Evolutionary conservation across 2,888 invertebrate genomes (phyloP), one percentile per base, ranked within the genome.

Genomic region (Atethmia centrago): DNA sequence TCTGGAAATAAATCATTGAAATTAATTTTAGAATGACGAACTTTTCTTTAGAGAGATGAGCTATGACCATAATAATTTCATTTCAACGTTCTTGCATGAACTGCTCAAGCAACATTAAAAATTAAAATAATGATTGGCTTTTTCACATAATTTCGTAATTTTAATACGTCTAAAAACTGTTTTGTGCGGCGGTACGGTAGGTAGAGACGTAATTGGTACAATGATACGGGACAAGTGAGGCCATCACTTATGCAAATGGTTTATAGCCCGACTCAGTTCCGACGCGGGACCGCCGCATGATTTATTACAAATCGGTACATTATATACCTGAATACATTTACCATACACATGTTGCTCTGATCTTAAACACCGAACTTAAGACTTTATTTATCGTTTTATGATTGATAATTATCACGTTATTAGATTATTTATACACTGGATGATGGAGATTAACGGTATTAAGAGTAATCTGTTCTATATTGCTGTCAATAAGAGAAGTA

Each of bases 211-310:
- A 91, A 91, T 92, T 90, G 91, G 88, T 83, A 88, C 85, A 83
- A 82, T 84, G 87, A 87, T 89, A 87, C 77, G 86, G 84, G 87
- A 88, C 86, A 90, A 90, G 91, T 88, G 81, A 78, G 86, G 85
- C 89, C 88, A 90, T 91, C 90, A 87, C 86, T 90, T 92, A 93
- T 93, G 93, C 92, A 91, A 92, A 93, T 93, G 90, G 71, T 92
- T 93, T 92, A 92, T 90, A 80, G 87, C 85, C 84, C 83, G 86
- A 81, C 83, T 87, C 86, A 80, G 82, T 87, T 83, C 84, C 78
- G 85, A 84, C 79, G 80, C 80, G 67, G 73, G 72, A 69, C 70
- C 70, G 72, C 72, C 64, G 68, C 71, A 81, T 89, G 90, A 92
- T 92, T 91, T 92, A 92, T 92, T 83, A 83, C 79, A 82, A 79